Base-by-base conservation (phyloP, 1,140 invertebrate genomes). In the Neoseiulus cucumeris region DNA sequence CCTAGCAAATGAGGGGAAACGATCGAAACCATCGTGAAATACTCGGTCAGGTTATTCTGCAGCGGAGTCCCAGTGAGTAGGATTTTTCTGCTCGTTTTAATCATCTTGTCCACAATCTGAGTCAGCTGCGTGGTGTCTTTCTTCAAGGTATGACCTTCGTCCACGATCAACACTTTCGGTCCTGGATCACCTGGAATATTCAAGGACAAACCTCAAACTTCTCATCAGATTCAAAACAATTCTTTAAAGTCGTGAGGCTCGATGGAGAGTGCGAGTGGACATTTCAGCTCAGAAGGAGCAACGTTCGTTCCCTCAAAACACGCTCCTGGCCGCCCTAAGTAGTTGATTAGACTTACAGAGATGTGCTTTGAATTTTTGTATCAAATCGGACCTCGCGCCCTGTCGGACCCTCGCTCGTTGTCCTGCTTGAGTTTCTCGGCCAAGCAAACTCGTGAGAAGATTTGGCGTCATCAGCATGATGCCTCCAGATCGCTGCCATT, bases 71-170 rank as follows among this genome's bases (percentile, higher is more conserved):
- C 92, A 14, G 93, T 96, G 7, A 97, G 80, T 0, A 95, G 86
- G 67, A 97, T 86, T 68, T 91, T 80, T 17, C 91, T 77, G 20
- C 78, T 75, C 0, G 89, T 88, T 72, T 79, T 83, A 41, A 96
- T 84, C 55, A 80, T 77, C 68, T n/a, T 17, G 9, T 39, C 33
- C 2, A 59, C 51, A 14, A 59, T 33, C 51, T 59, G 51, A 25
- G 95, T 86, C 0, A 87, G 83, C 75, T 89, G 85, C 2, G 87
- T 86, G 69, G 85, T 82, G 73, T 87, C 85, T 74, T 93, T 95
- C 78, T 93, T 94, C n/a, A 96, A 73, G 59, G 94, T 77, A 75
- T 96, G 91, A 0, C 91, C 92, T 76, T 96, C 92, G 74, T 97
- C 92, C 75, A 91, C 93, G 42, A 97, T 82, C 42, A 95, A 83